Evolutionary conservation across 2,888 invertebrate species (phyloP), one percentile per base, ranked within the genome.

Genomic region (Pyrrhia umbra): DNA sequence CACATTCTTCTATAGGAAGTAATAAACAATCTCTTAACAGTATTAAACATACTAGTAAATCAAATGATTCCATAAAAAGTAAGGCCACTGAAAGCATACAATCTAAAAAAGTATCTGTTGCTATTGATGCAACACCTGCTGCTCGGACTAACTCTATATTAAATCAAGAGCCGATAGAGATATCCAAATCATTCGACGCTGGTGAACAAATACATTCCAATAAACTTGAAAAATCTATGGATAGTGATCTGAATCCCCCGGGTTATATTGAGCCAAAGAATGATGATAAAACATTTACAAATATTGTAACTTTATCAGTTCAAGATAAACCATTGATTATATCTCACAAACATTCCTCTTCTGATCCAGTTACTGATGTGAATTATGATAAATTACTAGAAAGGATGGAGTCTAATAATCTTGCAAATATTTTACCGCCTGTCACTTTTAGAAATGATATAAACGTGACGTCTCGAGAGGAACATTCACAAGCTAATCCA

Each of bases 121-220:
- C 96, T 0, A 95, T 97, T 27, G 97, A 98, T 86, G 97, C 97
- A 0, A 97, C 97, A 0, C 97, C 97, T 10, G 95, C 96, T 1
- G 96, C 97, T 1, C 94, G 97, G 69, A 97, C 97, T 21, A 95
- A 96, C 68, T 97, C 97, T 57, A 95, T 97, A 30, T 86, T 97
- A 52, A 96, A 96, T 77, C 97, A 97, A 90, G 96, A 97, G 85
- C 97, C 97, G 0, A 97, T 97, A 69, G 97, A 97, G 89, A 86
- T 97, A 46, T 95, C 96, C 0, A 97, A 97, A 89, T 96, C 96
- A n/a, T 90, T 96, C 45, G 96, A 96, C 76, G 86, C 83, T 50
- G 89, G 87, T 58, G 90, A 91, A 54, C 72, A 76, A 61, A 84
- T 80, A 90, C 88, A 91, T 91, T 90, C 91, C 88, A 89, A 73